phyloP scores from a whole-genome alignment of 2,888 invertebrate genomes.

The Julus scandinavius region DNA sequence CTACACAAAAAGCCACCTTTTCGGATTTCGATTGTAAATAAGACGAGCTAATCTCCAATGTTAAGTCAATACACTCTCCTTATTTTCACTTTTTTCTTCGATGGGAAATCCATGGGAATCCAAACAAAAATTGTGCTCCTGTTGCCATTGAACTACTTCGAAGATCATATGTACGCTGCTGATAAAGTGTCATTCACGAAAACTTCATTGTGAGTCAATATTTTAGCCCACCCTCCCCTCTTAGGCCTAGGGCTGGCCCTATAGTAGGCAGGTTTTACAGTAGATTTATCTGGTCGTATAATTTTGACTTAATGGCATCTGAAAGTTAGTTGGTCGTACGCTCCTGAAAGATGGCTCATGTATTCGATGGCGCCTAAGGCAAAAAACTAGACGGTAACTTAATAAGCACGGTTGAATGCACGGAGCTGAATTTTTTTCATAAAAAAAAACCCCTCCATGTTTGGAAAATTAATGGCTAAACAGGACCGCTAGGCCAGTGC shows the following conservation, averaged over 20 bases:
- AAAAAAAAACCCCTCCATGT: no score
- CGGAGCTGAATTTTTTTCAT: background rate
- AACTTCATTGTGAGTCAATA: background rate
- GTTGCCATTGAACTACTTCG: slow-evolving; percentile 2
- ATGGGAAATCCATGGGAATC: background rate
- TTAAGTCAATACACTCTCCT: background rate
- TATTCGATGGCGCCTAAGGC: background rate
- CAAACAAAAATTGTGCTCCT: background rate
- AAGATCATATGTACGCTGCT: background rate
- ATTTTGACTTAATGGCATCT: background rate
- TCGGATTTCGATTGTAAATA: background rate
- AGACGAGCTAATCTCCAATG: background rate
- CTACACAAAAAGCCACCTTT: background rate
- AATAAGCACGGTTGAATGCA: slow-evolving; percentile 18
- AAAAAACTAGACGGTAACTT: slow-evolving; percentile 18
- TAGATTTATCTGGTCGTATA: background rate
- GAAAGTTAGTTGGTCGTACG: background rate
- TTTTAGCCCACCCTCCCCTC: background rate
- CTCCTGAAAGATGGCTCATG: background rate
- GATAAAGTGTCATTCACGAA: slow-evolving; percentile 18
- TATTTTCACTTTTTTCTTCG: slow-evolving; percentile 11
- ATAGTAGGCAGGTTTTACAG: background rate
- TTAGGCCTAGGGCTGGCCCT: background rate
- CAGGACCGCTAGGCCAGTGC: no score
- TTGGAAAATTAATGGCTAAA: no score